Percentiles rank a stretch among this genome's conserved stretches.
These are phyloP conservation scores for Simalia tracyae DNA, from an alignment of 2,797 vertebrate genomes.

Conservation along the genomic window DNA sequence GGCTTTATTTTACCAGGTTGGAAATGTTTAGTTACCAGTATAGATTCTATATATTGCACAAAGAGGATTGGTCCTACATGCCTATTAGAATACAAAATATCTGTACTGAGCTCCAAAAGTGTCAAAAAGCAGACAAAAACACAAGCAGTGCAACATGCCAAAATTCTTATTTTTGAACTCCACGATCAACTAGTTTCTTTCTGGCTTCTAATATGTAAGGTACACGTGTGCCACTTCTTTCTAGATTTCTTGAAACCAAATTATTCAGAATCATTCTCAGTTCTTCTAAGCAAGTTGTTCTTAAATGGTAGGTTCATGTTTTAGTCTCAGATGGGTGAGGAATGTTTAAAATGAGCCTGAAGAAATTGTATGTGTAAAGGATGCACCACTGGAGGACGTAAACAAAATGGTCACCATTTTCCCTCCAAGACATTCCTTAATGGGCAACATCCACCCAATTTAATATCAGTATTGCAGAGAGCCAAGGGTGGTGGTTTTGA, in stretches of 20 bases:
- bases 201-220: neutral
- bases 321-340: neutral
- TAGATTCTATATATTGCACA: neutral
- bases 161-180: neutral
- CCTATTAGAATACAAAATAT: neutral
- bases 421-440: neutral
- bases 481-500: conserved; percentile 52
- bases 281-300: neutral
- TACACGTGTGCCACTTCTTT: neutral
- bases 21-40: neutral
- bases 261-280: neutral
- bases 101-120: neutral
- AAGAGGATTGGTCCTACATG: neutral
- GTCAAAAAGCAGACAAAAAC: neutral
- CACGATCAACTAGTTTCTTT: neutral
- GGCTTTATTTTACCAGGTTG: neutral
- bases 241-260: neutral
- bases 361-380: neutral
- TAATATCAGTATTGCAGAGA: conserved; percentile 44
- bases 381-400: neutral
- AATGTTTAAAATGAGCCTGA: neutral
- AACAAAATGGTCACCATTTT: neutral
- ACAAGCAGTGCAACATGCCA: neutral
- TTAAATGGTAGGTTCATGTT: conserved; percentile 1
- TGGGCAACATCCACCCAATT: conserved; percentile 24